phyloP scores from a whole-genome alignment of 1,140 invertebrate genomes.

The Wasmannia auropunctata region DNA sequence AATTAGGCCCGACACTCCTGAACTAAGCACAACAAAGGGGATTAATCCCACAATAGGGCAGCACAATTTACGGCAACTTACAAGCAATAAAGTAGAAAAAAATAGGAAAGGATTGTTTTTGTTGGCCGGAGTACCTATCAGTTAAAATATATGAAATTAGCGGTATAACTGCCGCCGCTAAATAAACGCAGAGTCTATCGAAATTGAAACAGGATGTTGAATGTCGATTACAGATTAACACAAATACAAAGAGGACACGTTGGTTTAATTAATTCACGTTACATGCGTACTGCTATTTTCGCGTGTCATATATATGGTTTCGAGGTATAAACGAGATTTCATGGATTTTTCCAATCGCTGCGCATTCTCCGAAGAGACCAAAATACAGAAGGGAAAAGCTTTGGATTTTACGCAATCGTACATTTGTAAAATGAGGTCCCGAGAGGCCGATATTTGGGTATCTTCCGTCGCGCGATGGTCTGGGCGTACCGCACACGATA shows the following conservation, averaged over 20 bases:
- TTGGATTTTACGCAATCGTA: constrained; percentile 58
- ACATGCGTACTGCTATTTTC: not conserved
- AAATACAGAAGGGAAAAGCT: constrained; percentile 49
- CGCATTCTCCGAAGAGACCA: constrained; percentile 20
- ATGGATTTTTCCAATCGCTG: constrained; percentile 11
- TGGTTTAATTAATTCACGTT: constrained; percentile 36
- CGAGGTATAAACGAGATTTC: not conserved
- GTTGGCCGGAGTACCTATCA: not conserved
- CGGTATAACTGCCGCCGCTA: not conserved
- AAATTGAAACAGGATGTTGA: not conserved
- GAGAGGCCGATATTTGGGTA: constrained; percentile 61
- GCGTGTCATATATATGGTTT: not conserved
- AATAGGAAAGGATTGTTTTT: not conserved
- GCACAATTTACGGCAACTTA: not conserved
- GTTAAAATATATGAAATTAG: not conserved
- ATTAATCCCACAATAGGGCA: not conserved
- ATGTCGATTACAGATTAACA: not conserved
- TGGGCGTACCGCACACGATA: constrained; percentile 62
- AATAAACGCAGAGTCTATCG: not conserved
- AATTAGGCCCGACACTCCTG: not conserved
- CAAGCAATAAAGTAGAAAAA: not conserved
- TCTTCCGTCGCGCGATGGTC: constrained; percentile 62
- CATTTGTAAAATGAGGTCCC: constrained; percentile 66
- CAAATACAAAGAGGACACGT: not conserved
- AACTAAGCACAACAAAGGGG: not conserved